Evolutionary conservation across 2,797 vertebrate species (phyloP).

Genomic region (Ispidina lecontei): DNA sequence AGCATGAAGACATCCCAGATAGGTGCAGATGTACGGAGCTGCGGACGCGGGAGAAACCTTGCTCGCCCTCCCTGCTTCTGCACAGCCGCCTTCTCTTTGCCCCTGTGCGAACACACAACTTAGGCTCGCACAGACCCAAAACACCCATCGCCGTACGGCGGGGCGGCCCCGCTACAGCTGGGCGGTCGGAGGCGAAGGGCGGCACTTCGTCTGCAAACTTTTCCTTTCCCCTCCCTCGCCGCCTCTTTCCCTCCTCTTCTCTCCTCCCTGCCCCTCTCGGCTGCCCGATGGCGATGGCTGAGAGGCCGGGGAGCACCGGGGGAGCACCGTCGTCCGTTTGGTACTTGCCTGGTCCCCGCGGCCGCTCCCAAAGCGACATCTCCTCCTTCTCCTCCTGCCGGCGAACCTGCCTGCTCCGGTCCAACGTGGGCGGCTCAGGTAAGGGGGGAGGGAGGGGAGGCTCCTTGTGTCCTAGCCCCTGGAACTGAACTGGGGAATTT

Average conservation of each 20-base stretch:
- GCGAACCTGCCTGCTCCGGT: conserved; percentile 69
- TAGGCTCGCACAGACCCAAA: background rate
- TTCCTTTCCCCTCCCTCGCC: conserved; percentile 46
- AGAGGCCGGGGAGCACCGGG: background rate
- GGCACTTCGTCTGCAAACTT: conserved; percentile 79
- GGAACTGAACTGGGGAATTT: background rate
- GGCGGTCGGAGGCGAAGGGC: conserved; percentile 64
- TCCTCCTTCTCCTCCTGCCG: conserved; percentile 72
- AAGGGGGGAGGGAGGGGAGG: background rate
- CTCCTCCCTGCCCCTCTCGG: background rate
- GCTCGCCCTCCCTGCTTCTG: background rate
- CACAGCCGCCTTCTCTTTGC: background rate
- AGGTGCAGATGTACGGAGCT: background rate
- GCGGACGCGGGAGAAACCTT: background rate
- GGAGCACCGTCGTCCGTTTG: background rate
- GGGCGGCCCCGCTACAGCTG: background rate
- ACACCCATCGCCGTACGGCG: background rate
- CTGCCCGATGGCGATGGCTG: conserved; percentile 37
- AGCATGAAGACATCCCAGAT: background rate
- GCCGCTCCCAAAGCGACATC: conserved; percentile 81
- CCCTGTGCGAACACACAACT: background rate
- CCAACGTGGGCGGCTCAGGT: conserved; percentile 80
- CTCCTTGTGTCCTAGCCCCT: background rate
- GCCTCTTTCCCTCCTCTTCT: background rate
- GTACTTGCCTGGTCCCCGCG: conserved; percentile 68